Evolutionary conservation across 2,113 vertebrate species (phyloP), one percentile per base, ranked within the genome.

Genomic region (Apodemus speciosus): DNA sequence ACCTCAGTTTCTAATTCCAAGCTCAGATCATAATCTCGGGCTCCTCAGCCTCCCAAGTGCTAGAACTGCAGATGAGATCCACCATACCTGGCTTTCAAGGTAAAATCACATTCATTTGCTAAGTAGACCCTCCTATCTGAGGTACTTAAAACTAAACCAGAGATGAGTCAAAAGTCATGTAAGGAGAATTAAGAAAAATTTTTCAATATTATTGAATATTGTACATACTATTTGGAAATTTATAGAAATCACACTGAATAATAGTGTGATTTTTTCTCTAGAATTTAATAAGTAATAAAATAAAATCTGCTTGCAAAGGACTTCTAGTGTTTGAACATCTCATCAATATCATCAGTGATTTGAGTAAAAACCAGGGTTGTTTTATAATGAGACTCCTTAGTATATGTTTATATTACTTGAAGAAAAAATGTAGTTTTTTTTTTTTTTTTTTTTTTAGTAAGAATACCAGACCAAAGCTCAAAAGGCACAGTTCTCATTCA

Each of bases 1-100:
- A 81, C n/a, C 79, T 86, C 43, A 51, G 27, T n/a, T 95, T 79
- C 90, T 93, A 25, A 84, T 69, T 91, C 35, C 49, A 32, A 30
- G 16, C 1, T 89, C 51, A 49, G 56, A 71, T 85, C n/a, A 76
- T 30, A 30, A 6, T 64, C 2, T 62, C 38, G 1, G 8, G 25
- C 38, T 62, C 27, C 38, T 21, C 40, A 66, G 27, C 30, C 9
- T 20, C 38, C 6, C 35, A 32, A 46, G 80, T 46, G 15, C 3
- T 46, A 27, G 79, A 27, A 27, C 23, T 9, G 79, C 80, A 43
- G 27, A 9, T 25, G 25, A 15, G 14, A 62, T 56, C n/a, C 18
- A 64, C 81, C 60, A 49, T 30, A 21, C 40, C 38, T 35, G 43
- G 27, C 81, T 85, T 85, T 46, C 51, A 58, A 62, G 81, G 43